Conservation (phyloP, 2,888 invertebrate species). For the Pterobdella sp. region DNA sequence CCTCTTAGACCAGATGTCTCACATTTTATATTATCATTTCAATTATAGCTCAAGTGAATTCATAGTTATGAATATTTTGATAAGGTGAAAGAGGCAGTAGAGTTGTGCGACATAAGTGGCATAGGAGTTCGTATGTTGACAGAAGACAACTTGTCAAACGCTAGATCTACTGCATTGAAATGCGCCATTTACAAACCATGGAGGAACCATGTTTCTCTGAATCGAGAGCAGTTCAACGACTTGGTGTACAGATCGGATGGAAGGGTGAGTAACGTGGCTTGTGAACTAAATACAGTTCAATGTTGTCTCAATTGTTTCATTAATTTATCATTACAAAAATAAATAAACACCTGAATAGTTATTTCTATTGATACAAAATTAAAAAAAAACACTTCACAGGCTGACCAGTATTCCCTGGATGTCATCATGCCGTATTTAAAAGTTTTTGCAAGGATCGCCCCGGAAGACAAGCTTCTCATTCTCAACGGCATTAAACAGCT, state of each 20-base stretch:
- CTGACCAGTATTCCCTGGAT: neutral
- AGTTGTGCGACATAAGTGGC: neutral
- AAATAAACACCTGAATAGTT: too few species aligned
- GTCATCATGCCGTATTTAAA: slow-evolving; percentile 12
- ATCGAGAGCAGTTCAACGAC: slow-evolving; percentile 23
- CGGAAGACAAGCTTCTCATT: slow-evolving; percentile 1
- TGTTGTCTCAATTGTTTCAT: too few species aligned
- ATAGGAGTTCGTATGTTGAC: neutral
- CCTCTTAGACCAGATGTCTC: slow-evolving; percentile 24
- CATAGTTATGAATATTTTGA: neutral
- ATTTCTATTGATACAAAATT: too few species aligned
- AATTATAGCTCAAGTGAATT: neutral
- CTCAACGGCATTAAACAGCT: neutral
- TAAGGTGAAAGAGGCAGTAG: slow-evolving; percentile 7
- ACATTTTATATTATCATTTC: neutral
- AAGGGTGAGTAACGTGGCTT: too few species aligned
- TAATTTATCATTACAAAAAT: too few species aligned
- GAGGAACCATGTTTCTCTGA: neutral
- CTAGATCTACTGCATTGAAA: slow-evolving; percentile 17
- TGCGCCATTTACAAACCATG: slow-evolving; percentile 12
- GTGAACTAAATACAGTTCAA: too few species aligned
- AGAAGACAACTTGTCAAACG: slow-evolving; percentile 17
- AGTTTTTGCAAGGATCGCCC: slow-evolving; percentile 9
- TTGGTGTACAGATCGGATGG: neutral
- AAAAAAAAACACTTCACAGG: neutral